phyloP scores from a whole-genome alignment of 1,140 invertebrate genomes.

The Listronotus oregonensis region DNA sequence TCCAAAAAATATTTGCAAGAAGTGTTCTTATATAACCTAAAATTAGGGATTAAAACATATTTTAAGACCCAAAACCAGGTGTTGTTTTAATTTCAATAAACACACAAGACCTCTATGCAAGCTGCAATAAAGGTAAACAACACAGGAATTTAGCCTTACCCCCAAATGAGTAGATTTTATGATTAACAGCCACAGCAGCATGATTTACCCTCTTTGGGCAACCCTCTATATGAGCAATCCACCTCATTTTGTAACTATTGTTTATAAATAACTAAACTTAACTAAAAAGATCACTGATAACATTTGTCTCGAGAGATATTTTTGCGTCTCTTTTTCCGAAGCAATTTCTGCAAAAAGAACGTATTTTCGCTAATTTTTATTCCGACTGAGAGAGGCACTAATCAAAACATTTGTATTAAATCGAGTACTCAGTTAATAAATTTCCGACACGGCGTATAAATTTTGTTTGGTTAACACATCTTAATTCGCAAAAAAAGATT shows the following conservation, averaged over 20 bases:
- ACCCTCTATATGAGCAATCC: constrained; percentile 82
- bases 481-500: background rate
- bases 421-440: background rate
- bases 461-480: background rate
- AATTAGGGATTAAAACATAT: too few species aligned
- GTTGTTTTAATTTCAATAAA: too few species aligned
- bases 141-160: constrained; percentile 49
- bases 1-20: too few species aligned
- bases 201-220: constrained; percentile 85
- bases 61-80: too few species aligned
- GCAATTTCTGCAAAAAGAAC: too few species aligned
- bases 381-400: background rate
- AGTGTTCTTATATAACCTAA: too few species aligned
- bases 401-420: background rate
- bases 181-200: constrained; percentile 81
- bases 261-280: background rate
- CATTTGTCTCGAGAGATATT: too few species aligned
- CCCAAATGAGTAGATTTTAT: constrained; percentile 88
- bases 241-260: constrained; percentile 60
- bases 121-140: too few species aligned
- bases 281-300: background rate
- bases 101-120: too few species aligned
- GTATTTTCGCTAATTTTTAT: too few species aligned
- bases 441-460: background rate
- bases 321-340: too few species aligned